These are phyloP conservation scores for Hermaeophaga mercurialis DNA, from an alignment of 2,888 invertebrate genomes.

Conservation along the genomic window DNA sequence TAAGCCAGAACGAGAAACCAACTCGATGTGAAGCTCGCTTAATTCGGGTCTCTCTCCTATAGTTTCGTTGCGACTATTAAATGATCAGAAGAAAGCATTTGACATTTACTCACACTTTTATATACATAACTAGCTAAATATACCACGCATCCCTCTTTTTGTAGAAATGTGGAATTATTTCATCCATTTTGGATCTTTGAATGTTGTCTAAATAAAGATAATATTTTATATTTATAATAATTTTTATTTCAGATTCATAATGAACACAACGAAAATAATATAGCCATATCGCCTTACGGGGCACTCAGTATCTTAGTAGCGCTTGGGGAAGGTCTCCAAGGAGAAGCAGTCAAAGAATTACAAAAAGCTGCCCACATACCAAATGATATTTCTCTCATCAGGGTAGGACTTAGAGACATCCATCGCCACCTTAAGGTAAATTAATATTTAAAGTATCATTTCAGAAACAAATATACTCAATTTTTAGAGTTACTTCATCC, in stretches of 20 bases:
- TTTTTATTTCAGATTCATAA: constrained; percentile 64
- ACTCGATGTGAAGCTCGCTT: too few species aligned
- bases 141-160: too few species aligned
- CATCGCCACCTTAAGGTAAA: constrained; percentile 78
- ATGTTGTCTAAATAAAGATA: too few species aligned
- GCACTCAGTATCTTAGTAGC: constrained; percentile 79
- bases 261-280: constrained; percentile 76
- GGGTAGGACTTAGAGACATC: constrained; percentile 82
- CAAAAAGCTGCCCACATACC: constrained; percentile 73
- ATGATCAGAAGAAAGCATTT: too few species aligned
- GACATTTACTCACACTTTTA: too few species aligned
- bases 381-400: constrained; percentile 71
- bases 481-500: constrained; percentile 80
- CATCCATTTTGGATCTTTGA: too few species aligned
- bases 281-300: constrained; percentile 85
- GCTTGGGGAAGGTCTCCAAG: constrained; percentile 77
- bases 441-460: background rate
- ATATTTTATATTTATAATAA: too few species aligned
- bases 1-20: background rate
- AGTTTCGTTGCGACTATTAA: too few species aligned
- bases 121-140: too few species aligned
- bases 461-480: constrained; percentile 6
- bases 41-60: too few species aligned
- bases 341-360: constrained; percentile 74
- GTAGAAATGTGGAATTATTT: too few species aligned